Percentiles rank a stretch among this genome's conserved stretches.
Evolutionary conservation across 2,113 vertebrate genomes (phyloP).

Genomic region (Sceloporus undulatus): DNA sequence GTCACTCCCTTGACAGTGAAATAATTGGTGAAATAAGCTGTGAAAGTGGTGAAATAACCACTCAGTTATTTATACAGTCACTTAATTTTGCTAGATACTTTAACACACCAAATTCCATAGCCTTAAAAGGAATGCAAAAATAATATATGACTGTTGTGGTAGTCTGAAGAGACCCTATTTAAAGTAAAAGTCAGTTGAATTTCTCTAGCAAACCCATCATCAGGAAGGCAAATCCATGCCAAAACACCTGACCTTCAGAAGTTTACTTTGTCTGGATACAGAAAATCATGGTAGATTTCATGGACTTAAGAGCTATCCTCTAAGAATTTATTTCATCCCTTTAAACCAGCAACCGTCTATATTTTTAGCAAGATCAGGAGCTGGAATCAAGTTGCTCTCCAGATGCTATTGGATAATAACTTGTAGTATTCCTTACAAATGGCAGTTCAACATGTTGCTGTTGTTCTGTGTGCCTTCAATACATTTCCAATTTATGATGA

Average conservation of each 20-base stretch:
- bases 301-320: neutral
- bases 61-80: neutral
- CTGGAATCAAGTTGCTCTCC: neutral
- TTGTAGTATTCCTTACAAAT: too few relatives aligned
- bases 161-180: neutral
- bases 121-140: neutral
- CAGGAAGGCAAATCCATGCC: neutral
- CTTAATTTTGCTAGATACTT: neutral
- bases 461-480: too few relatives aligned
- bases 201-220: neutral
- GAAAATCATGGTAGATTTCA: neutral
- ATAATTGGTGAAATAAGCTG: too few relatives aligned
- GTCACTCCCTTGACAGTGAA: neutral
- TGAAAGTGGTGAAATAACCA: neutral
- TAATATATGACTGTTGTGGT: neutral
- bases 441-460: too few relatives aligned
- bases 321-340: neutral
- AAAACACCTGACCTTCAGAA: neutral
- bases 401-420: too few relatives aligned
- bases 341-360: neutral
- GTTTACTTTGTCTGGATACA: neutral
- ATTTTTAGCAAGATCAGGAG: too few relatives aligned
- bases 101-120: neutral
- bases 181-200: neutral
- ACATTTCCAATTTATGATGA: too few relatives aligned